phyloP scores from a whole-genome alignment of 2,888 invertebrate species.

The Caenorhabditis imperialis region DNA sequence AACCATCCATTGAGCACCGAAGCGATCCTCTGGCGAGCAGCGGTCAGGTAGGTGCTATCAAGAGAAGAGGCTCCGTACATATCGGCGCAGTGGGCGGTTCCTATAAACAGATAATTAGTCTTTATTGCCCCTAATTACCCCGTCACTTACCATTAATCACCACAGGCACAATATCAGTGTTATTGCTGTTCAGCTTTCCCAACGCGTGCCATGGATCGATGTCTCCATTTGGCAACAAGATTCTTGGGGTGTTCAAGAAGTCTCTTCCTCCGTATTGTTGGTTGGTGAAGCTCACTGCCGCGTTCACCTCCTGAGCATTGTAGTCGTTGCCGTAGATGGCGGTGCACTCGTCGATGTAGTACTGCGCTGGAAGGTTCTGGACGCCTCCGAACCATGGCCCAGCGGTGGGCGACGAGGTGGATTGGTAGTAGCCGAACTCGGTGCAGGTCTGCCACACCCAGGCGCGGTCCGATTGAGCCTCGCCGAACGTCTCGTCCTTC shows the following conservation, averaged over 20 bases:
- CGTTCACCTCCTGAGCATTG: conserved; percentile 51
- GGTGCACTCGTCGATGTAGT: conserved; percentile 63
- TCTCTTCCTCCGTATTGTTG: conserved; percentile 64
- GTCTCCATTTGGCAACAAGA: conserved; percentile 62
- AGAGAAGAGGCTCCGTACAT: conserved; percentile 57
- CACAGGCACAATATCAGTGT: conserved; percentile 51
- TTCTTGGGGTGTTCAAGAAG: conserved; percentile 54
- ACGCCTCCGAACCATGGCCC: conserved; percentile 61
- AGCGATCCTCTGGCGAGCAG: conserved; percentile 48
- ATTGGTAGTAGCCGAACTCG: conserved; percentile 95
- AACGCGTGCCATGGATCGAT: conserved; percentile 66
- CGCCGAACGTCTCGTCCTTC: conserved; percentile 56
- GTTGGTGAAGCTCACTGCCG: conserved; percentile 62
- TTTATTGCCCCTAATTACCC: conserved; percentile 50
- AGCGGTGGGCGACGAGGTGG: conserved; percentile 82
- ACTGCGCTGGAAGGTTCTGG: conserved; percentile 51
- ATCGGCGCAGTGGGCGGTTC: conserved; percentile 68
- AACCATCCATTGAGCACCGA: conserved; percentile 40
- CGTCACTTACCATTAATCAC: conserved; percentile 51
- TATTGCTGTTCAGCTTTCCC: conserved; percentile 52
- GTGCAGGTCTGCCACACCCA: conserved; percentile 96
- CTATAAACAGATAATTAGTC: conserved; percentile 16
- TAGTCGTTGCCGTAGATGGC: conserved; percentile 61
- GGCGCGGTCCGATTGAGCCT: conserved; percentile 82
- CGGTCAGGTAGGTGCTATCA: conserved; percentile 38